Evolutionary conservation across 2,888 invertebrate species (phyloP).

Genomic region (Eristalis intricaria): DNA sequence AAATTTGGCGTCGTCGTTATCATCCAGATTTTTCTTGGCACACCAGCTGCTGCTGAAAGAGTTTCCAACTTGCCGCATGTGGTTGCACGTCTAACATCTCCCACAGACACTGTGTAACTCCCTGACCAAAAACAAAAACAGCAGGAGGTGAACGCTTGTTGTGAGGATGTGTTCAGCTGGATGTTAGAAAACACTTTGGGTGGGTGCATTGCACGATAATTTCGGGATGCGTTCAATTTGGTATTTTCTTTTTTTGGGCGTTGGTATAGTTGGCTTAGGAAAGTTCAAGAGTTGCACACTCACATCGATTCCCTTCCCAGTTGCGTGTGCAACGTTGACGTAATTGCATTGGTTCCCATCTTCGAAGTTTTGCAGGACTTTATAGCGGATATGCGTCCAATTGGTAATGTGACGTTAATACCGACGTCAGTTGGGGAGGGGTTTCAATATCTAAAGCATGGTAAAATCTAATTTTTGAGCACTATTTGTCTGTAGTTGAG

Average conservation of each 20-base stretch:
- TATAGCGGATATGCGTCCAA: neutral
- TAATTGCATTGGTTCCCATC: conserved; percentile 47
- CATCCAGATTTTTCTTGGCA: conserved; percentile 51
- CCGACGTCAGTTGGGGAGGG: conserved; percentile 4
- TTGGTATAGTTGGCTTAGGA: conserved; percentile 64
- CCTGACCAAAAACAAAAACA: conserved; percentile 9
- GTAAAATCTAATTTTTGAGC: too few relatives aligned
- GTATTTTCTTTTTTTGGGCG: conserved; percentile 58
- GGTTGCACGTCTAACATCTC: conserved; percentile 46
- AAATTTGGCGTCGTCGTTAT: conserved; percentile 61
- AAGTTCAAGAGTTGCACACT: conserved; percentile 65
- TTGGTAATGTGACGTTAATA: conserved; percentile 24
- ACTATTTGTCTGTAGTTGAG: too few relatives aligned
- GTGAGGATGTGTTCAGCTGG: conserved; percentile 14
- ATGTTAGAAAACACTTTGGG: conserved; percentile 22
- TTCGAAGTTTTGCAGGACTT: neutral
- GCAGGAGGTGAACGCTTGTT: conserved; percentile 17
- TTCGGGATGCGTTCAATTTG: conserved; percentile 34
- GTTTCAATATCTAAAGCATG: neutral
- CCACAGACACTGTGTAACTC: conserved; percentile 5
- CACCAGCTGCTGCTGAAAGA: conserved; percentile 56
- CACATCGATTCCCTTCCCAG: conserved; percentile 28
- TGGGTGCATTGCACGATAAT: conserved; percentile 60
- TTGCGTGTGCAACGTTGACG: conserved; percentile 58
- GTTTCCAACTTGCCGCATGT: conserved; percentile 66